A percentile compares a stretch with the other conserved stretches of the same genome.
These are phyloP conservation scores for Drosophila ananassae DNA, from an alignment of 1,140 invertebrate species.

Conservation along the genomic window DNA sequence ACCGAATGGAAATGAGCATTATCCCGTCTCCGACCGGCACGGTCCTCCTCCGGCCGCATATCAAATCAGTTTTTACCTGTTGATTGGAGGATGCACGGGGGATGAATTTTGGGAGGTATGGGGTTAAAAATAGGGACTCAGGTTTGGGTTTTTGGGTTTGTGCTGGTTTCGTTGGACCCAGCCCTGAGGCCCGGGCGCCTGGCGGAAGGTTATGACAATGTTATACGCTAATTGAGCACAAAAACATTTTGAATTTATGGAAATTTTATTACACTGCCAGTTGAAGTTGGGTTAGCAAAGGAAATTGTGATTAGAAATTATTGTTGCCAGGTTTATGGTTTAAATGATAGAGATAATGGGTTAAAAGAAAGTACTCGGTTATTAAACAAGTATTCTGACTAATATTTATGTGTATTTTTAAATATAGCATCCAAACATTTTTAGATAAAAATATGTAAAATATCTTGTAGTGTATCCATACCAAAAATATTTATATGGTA, in stretches of 20 bases:
- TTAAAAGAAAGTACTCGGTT: too few relatives aligned
- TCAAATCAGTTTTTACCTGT: slow-evolving; percentile 75
- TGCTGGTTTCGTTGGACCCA: slow-evolving; percentile 8
- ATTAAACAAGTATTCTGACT: too few relatives aligned
- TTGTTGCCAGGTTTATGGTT: too few relatives aligned
- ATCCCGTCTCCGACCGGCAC: slow-evolving; percentile 16
- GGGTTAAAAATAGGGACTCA: not conserved
- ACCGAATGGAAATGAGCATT: slow-evolving; percentile 75
- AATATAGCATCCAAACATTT: not conserved
- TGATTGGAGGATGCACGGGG: slow-evolving; percentile 40
- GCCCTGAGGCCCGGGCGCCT: slow-evolving; percentile 32
- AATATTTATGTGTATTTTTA: too few relatives aligned
- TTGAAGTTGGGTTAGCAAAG: slow-evolving; percentile 6
- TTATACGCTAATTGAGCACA: slow-evolving; percentile 75
- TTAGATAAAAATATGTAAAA: not conserved
- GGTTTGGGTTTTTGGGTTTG: not conserved
- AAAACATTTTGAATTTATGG: slow-evolving; percentile 67
- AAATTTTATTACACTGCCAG: slow-evolving; percentile 50
- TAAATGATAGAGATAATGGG: not conserved
- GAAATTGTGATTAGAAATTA: not conserved
- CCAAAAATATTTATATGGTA: slow-evolving; percentile 9
- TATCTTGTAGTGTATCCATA: not conserved
- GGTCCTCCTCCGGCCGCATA: slow-evolving; percentile 46
- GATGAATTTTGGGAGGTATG: slow-evolving; percentile 5
- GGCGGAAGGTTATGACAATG: slow-evolving; percentile 70